These are phyloP conservation scores for Lutjanus campechanus DNA, from an alignment of 2,797 vertebrate species.

Conservation along the genomic window DNA sequence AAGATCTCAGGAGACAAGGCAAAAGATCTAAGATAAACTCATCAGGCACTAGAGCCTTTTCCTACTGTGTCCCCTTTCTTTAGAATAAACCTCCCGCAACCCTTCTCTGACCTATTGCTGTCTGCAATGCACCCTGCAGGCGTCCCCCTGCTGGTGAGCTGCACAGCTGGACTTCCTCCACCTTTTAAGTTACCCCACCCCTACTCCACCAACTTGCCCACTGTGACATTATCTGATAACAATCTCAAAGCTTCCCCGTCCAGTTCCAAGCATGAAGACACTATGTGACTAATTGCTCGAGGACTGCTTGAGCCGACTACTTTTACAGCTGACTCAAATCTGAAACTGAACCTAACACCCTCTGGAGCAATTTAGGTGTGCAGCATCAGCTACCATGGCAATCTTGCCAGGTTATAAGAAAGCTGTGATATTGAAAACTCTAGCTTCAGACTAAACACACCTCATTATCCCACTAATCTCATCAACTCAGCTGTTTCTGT, in stretches of 20 bases:
- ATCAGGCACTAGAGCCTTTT: neutral
- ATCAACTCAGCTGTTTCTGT: neutral
- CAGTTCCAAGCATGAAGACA: neutral
- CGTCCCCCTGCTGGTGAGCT: neutral
- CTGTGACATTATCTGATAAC: neutral
- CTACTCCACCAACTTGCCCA: neutral
- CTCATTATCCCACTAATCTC: no score
- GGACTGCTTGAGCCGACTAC: no score
- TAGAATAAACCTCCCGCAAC: neutral
- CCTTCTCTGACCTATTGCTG: neutral
- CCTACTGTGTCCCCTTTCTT: neutral
- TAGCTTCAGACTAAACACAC: no score
- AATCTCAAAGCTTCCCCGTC: neutral
- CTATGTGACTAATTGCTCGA: neutral
- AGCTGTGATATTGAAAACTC: no score
- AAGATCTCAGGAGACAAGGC: neutral
- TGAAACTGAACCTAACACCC: no score
- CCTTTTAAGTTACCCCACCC: neutral
- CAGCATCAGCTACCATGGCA: no score
- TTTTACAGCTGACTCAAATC: no score
- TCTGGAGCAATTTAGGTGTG: no score
- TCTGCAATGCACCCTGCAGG: neutral
- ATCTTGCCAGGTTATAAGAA: no score
- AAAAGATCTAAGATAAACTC: slow-evolving; percentile 1
- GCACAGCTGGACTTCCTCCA: slow-evolving; percentile 10